phyloP scores from a whole-genome alignment of 2,888 invertebrate species.

The Platypus cylindrus region DNA sequence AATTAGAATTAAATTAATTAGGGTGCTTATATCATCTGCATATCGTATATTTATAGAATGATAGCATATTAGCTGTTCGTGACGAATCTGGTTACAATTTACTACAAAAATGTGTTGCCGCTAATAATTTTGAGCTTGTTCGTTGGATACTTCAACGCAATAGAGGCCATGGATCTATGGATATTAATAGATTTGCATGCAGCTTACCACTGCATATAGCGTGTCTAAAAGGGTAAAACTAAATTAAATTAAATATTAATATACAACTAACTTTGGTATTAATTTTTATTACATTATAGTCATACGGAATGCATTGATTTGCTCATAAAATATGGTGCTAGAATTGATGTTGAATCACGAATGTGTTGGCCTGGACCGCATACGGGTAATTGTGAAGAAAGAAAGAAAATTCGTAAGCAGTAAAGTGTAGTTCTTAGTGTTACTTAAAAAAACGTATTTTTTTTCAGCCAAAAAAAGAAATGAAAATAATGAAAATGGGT shows the following conservation, averaged over 20 bases:
- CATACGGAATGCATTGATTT: conserved; percentile 57
- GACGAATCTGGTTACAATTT: conserved; percentile 58
- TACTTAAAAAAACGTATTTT: not conserved
- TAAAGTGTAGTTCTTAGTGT: no score
- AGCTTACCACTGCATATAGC: conserved; percentile 64
- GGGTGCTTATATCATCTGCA: not conserved
- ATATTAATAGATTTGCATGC: conserved; percentile 58
- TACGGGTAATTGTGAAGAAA: conserved; percentile 55
- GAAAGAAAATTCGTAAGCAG: conserved; percentile 47
- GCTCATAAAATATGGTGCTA: conserved; percentile 54
- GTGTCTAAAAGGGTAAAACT: conserved; percentile 53
- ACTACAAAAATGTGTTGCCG: conserved; percentile 59
- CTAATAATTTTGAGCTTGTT: conserved; percentile 57
- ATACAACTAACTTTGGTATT: not conserved
- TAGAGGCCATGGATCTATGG: conserved; percentile 47
- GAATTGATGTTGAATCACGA: conserved; percentile 56
- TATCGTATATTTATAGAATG: conserved; percentile 37
- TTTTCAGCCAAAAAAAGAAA: no score
- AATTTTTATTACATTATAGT: conserved; percentile 23
- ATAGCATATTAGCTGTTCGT: conserved; percentile 53
- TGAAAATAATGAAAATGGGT: no score
- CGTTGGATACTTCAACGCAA: conserved; percentile 50
- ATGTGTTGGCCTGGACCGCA: conserved; percentile 68
- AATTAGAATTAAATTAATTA: not conserved
- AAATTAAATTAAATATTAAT: conserved; percentile 11